A percentile compares a stretch with the other conserved stretches of the same genome.
Evolutionary conservation across 2,113 vertebrate species (phyloP).

Genomic region (Thalassarche chlororhynchos): DNA sequence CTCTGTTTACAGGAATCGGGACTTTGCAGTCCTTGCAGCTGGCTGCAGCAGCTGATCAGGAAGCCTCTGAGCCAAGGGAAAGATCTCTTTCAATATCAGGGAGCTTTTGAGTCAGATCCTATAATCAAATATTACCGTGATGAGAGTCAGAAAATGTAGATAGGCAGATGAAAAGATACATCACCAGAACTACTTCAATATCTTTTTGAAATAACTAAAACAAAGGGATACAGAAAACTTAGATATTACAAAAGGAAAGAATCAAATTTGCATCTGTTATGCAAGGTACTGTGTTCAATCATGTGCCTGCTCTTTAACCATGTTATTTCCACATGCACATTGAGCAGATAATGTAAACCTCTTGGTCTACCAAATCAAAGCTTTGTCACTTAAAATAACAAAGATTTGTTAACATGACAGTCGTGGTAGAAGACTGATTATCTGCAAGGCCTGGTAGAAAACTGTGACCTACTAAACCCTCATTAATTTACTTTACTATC

Average conservation of each 20-base stretch:
- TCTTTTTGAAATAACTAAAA: neutral
- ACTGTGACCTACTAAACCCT: neutral
- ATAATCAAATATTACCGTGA: neutral
- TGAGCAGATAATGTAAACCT: neutral
- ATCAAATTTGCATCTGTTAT: neutral
- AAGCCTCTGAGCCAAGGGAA: neutral
- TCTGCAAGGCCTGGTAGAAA: neutral
- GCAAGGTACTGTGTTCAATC: neutral
- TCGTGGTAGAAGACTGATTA: neutral
- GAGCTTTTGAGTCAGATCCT: neutral
- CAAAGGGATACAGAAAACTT: neutral
- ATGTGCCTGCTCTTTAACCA: neutral
- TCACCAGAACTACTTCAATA: neutral
- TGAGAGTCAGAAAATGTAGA: neutral
- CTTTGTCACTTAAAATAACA: neutral
- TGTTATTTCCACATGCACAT: neutral
- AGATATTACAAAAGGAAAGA: neutral
- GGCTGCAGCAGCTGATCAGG: neutral
- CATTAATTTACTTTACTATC: neutral
- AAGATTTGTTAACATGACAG: neutral
- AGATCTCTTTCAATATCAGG: neutral
- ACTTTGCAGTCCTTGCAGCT: neutral
- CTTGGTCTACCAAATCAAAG: neutral
- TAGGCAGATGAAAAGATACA: neutral
- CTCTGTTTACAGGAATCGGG: neutral